phyloP scores from a whole-genome alignment of 2,797 vertebrate genomes.

The Gymnothorax javanicus region DNA sequence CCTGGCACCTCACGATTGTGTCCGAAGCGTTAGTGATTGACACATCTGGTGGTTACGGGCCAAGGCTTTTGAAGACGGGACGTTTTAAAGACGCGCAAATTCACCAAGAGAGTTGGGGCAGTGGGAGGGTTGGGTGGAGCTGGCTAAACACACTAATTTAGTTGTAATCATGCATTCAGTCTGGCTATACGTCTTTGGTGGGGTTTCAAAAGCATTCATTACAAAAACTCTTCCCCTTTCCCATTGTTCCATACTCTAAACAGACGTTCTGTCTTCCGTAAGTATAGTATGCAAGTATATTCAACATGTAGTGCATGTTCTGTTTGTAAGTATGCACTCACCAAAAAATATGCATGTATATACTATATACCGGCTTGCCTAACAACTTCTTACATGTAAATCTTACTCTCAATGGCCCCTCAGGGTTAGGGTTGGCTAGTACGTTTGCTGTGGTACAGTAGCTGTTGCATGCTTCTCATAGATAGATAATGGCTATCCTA shows the following conservation, averaged over 20 bases:
- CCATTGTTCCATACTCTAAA: no score
- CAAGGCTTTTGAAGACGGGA: conserved; percentile 76
- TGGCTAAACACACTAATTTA: neutral
- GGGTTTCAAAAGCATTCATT: neutral
- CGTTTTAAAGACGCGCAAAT: conserved; percentile 77
- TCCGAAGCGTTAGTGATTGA: conserved; percentile 78
- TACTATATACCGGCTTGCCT: conserved; percentile 31
- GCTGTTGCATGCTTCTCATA: neutral
- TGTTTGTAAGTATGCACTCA: no score
- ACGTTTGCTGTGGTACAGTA: neutral
- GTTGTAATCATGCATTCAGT: conserved; percentile 63
- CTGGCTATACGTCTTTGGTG: neutral
- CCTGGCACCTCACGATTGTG: conserved; percentile 78
- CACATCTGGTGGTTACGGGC: conserved; percentile 78
- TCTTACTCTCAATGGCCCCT: neutral
- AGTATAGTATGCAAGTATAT: no score
- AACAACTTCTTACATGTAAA: neutral
- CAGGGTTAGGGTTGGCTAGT: neutral
- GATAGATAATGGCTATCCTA: neutral
- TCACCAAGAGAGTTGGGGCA: conserved; percentile 81
- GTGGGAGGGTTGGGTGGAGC: conserved; percentile 43
- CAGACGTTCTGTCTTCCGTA: no score
- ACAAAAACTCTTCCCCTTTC: neutral
- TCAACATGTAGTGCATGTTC: no score
- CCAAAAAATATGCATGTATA: no score